Percentiles rank a stretch among this genome's conserved stretches.
Evolutionary conservation across 2,888 invertebrate genomes (phyloP).

Genomic region (Tetragnatha montana): DNA sequence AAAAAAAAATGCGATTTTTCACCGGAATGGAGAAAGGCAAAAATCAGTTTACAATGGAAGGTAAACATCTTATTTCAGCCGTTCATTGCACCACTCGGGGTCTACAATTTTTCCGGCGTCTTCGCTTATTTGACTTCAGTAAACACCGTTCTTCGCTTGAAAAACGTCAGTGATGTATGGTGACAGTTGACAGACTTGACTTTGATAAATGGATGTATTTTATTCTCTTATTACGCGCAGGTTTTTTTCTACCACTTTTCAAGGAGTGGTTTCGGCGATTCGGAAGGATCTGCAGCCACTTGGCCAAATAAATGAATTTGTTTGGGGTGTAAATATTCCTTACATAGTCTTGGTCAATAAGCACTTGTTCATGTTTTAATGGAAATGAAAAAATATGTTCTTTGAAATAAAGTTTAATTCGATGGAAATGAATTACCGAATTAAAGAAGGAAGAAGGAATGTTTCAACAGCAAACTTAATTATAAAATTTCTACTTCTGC

Average conservation of each 20-base stretch:
- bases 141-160: conserved; percentile 45
- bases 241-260: not conserved
- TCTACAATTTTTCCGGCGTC: conserved; percentile 11
- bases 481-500: not conserved
- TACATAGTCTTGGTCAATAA: not conserved
- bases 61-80: not conserved
- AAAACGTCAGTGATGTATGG: conserved; percentile 48
- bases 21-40: not conserved
- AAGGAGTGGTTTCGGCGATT: not conserved
- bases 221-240: conserved; percentile 46
- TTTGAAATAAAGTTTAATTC: not conserved
- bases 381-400: not conserved
- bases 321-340: not conserved
- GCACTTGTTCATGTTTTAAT: not conserved
- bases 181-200: conserved; percentile 58
- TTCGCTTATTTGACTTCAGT: conserved; percentile 40
- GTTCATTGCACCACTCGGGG: not conserved
- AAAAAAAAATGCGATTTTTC: not conserved
- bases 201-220: conserved; percentile 60
- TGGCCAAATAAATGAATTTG: conserved; percentile 5
- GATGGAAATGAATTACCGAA: too few relatives aligned
- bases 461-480: not conserved
- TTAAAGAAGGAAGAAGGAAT: not conserved
- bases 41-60: not conserved
- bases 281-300: conserved; percentile 13